A percentile compares a stretch with the other conserved stretches of the same genome.
Conservation (phyloP, 2,113 vertebrate species). For the Nycticorax nycticorax region DNA sequence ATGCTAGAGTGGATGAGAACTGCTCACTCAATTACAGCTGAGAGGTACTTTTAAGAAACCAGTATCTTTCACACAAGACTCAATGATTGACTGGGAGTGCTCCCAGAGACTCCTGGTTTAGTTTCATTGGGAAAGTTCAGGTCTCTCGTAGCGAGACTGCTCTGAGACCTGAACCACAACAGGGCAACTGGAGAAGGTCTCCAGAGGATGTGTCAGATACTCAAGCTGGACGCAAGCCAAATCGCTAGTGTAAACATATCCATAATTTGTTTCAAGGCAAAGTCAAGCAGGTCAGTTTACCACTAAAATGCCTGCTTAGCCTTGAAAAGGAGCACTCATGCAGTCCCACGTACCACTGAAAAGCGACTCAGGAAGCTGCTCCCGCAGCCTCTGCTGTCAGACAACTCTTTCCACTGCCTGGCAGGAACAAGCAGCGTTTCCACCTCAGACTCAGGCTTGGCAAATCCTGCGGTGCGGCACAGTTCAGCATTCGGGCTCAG, state of each 20-base stretch:
- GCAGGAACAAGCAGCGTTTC: neutral
- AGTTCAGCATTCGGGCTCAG: neutral
- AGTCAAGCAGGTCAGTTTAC: neutral
- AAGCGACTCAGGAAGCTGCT: neutral
- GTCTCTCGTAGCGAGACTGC: neutral
- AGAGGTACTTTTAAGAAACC: neutral
- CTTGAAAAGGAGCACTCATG: fast-evolving
- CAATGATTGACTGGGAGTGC: neutral
- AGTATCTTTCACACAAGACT: neutral
- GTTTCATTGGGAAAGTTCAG: neutral
- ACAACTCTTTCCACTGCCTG: neutral
- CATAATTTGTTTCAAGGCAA: neutral
- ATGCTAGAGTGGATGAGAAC: neutral
- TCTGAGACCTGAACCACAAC: neutral
- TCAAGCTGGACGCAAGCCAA: neutral
- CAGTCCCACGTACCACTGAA: fast-evolving
- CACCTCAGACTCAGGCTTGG: neutral
- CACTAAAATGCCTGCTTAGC: neutral
- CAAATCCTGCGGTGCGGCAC: neutral
- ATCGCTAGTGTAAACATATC: neutral
- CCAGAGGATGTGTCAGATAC: neutral
- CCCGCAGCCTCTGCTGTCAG: neutral
- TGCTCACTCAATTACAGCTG: neutral
- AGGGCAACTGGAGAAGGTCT: neutral
- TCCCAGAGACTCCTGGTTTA: neutral